phyloP scores from a whole-genome alignment of 2,113 vertebrate species.

The Callocephalon fimbriatum region DNA sequence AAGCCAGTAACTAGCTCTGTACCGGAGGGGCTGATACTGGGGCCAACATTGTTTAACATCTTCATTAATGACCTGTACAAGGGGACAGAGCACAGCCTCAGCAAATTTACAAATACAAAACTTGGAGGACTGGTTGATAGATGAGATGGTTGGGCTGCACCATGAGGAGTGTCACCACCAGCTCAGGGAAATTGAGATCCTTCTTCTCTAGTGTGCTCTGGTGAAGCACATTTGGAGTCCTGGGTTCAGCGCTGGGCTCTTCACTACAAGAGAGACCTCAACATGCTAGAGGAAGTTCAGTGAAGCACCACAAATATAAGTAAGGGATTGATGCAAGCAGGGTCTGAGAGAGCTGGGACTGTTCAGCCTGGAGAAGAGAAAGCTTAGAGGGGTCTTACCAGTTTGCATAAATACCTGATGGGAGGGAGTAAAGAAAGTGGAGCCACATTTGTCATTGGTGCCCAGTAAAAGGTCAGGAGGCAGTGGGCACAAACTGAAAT shows the following conservation, averaged over 20 bases:
- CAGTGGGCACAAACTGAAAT: not conserved
- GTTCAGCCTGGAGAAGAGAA: not conserved
- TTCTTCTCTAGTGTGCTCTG: not conserved
- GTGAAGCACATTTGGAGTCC: not conserved
- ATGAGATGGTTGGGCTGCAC: not conserved
- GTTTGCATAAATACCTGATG: not conserved
- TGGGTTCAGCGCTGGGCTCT: not conserved
- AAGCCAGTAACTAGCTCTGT: not conserved
- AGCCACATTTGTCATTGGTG: not conserved
- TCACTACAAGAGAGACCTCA: not conserved
- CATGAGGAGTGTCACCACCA: accelerated
- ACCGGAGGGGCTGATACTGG: not conserved
- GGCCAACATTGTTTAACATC: not conserved
- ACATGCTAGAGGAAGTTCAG: not conserved
- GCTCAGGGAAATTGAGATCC: not conserved
- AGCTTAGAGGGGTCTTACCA: not conserved
- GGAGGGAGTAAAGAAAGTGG: not conserved
- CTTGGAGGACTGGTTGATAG: not conserved
- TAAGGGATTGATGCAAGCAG: not conserved
- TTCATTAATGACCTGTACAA: not conserved
- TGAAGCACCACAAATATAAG: not conserved
- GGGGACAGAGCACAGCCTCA: not conserved
- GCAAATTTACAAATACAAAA: not conserved
- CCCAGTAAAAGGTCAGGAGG: not conserved
- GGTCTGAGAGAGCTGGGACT: not conserved